phyloP scores from a whole-genome alignment of 2,797 vertebrate species.

The Pseudomugil tenellus region DNA sequence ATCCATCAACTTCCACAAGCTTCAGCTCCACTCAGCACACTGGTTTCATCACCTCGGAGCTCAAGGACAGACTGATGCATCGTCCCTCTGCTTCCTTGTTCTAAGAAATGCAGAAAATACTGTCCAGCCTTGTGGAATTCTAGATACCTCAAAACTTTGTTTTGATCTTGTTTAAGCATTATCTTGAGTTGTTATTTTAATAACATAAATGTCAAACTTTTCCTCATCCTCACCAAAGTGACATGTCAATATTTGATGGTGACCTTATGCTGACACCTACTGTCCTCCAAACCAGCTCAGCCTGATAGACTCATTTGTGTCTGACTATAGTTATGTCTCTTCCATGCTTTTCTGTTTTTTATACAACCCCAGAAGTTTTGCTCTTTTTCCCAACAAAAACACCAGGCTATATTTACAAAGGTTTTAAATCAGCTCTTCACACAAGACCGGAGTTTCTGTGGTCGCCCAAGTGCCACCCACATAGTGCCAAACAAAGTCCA shows the following conservation, averaged over 20 bases:
- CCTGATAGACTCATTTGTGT: slow-evolving; percentile 50
- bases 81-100: slow-evolving; percentile 49
- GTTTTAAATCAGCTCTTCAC: slow-evolving; percentile 47
- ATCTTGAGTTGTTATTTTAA: slow-evolving; percentile 50
- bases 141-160: slow-evolving; percentile 51
- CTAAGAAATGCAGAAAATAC: slow-evolving; percentile 53
- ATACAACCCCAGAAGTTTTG: slow-evolving; percentile 28
- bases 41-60: slow-evolving; percentile 64
- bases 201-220: slow-evolving; percentile 59
- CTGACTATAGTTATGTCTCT: slow-evolving; percentile 46
- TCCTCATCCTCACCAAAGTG: slow-evolving; percentile 44
- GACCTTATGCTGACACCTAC: slow-evolving; percentile 60
- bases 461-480: slow-evolving; percentile 74
- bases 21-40: slow-evolving; percentile 48
- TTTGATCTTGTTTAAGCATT: slow-evolving; percentile 59
- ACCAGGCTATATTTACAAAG: slow-evolving; percentile 57
- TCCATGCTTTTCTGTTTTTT: slow-evolving; percentile 54
- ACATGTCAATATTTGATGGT: slow-evolving; percentile 69
- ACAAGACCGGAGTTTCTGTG: slow-evolving; percentile 41
- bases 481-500: slow-evolving; percentile 63
- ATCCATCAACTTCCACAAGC: slow-evolving; percentile 67
- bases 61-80: slow-evolving; percentile 50
- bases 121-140: slow-evolving; percentile 41
- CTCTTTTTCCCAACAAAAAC: slow-evolving; percentile 48
- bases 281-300: slow-evolving; percentile 29